Evolutionary conservation across 2,888 invertebrate species (phyloP), one percentile per base, ranked within the genome.

Genomic region (Reticulitermes lucifugus): DNA sequence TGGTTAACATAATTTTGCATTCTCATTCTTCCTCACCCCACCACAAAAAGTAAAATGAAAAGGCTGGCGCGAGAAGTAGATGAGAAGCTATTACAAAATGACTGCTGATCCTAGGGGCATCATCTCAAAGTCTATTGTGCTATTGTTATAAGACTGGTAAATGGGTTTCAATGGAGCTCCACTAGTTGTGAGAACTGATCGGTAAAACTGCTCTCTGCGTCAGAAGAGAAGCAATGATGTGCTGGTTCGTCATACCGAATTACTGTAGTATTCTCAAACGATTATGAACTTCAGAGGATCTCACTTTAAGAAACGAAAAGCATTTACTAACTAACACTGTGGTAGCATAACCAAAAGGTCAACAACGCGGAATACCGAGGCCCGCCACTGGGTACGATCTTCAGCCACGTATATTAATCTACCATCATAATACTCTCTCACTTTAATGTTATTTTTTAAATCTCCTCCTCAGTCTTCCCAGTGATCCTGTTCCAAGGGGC

Each of bases 1-100:
- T 77, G 79, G 79, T 79, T 79, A 79, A 79, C 79, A 79, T 79
- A 79, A 79, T 79, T 79, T 79, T 79, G 79, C 79, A 79, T 79
- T 79, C 79, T 79, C 79, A 79, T 79, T 79, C 79, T 55, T 10
- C 65, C 79, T n/a, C 46, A 25, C 55, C 79, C 46, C 79, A 79
- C 55, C 14, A 65, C 65, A 65, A 65, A 65, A 65, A 65, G 65
- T n/a, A 65, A 65, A 65, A 65, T 65, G 65, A 65, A 65, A 65
- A 79, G 51, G 79, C 46, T 14, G 35, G 79, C 46, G 51, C n/a
- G 41, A 43, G 77, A 43, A 77, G n/a, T 41, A 51, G 29, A 79
- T 18, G 79, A 55, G 55, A 79, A 55, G 25, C 80, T 80, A 59
- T 80, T 80, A 80, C 80, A 80, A 80, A 80, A 80, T 80, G 80